Base-by-base conservation (phyloP, 2,113 vertebrate species). In the Phodopus roborovskii region DNA sequence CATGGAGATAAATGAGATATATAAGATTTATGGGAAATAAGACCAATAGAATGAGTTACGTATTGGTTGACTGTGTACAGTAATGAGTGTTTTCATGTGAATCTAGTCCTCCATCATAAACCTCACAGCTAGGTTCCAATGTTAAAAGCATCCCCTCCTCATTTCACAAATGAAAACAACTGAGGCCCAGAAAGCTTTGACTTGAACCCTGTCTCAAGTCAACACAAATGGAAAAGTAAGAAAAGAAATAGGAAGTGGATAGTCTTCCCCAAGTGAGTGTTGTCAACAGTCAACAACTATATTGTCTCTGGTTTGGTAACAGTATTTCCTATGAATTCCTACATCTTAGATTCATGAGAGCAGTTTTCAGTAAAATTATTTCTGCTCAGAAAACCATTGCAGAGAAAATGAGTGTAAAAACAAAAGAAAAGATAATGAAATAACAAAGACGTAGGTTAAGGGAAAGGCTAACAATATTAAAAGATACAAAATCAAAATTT, bases 381-480 rank as follows among this genome's bases (percentile, higher is more conserved):
- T 87, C 75, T 95, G 7, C 77, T 95, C 45, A 68, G 53, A 82
- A 97, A 94, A 96, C 66, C 82, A 85, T 58, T 93, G 93, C 90
- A 90, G 95, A 92, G 88, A 90, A 96, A 97, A 97, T 87, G 60
- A 97, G 2, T 73, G 33, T 53, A 88, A 78, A 88, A 96, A 93
- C 36, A 71, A 71, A 88, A 56, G 28, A 56, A 88, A 56, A 56
- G 22, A 56, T 36, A 68, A 50, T 48, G 17, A 84, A 56, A 92
- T 22, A 56, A 56, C 66, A 96, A 95, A 94, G 81, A 90, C 62
- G 88, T 5, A 95, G 50, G 84, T 93, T 84, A 96, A 56, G 64
- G 60, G 22, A 66, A 96, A 95, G 36, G 88, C 53, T 95, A 74
- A 39, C 73, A 92, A 89, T 22, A 90, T 81, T 74, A 94, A 95